Evolutionary conservation across 2,888 invertebrate genomes (phyloP), one percentile per base, ranked within the genome.

Genomic region (Celastrina argiolus): DNA sequence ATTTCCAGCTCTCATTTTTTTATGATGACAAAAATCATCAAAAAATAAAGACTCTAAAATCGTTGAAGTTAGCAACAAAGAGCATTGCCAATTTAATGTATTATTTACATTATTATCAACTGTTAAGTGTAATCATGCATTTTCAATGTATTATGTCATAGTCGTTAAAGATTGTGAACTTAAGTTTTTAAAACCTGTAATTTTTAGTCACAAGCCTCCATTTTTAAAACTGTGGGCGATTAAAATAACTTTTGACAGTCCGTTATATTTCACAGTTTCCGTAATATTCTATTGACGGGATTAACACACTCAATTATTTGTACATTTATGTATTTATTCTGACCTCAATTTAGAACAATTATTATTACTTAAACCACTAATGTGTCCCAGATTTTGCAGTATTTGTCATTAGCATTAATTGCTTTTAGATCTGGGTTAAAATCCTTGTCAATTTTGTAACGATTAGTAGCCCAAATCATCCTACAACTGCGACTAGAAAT

Each of bases 321-420:
- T 41, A 41, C n/a, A 34, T 22, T 34, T 59, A n/a, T 1, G 34
- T 59, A 36, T 61, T 61, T 7, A 12, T 39, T 26, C 39, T 61
- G 39, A 39, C 61, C 61, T 10, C 12, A 14, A 34, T 61, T 39
- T 14, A 6, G 36, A 61, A 34, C 59, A 66, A 71, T 69, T 71
- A 67, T 56, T 66, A 58, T 66, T 68, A 68, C 68, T 65, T 66
- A 67, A 71, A 67, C 69, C 63, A 61, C 66, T 70, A 69, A 67
- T 69, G 81, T 83, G 87, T 63, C 79, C 88, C 69, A 83, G 78
- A 81, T 84, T 78, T 82, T 82, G 78, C 79, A 75, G 78, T 77
- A 82, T 82, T 82, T 81, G 82, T 84, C 80, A 86, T 84, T 78
- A 71, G 80, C 84, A 87, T 84, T 87, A 88, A 87, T 85, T 80